Conservation (phyloP, 1,140 invertebrate species). For the Panagrolaimus sp. region DNA sequence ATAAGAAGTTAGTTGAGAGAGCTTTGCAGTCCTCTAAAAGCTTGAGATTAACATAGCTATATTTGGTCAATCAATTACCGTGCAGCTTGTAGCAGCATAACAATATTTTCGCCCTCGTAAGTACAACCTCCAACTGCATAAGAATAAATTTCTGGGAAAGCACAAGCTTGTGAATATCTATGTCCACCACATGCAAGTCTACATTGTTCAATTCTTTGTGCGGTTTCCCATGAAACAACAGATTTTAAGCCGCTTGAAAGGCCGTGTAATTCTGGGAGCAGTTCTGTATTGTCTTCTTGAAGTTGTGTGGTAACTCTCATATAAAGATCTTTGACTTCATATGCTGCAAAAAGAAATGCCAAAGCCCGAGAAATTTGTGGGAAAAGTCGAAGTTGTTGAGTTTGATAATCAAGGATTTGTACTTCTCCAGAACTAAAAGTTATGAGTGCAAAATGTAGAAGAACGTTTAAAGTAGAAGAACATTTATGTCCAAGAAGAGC, state of each 20-base stretch:
- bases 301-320: slow-evolving; percentile 50
- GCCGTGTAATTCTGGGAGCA: slow-evolving; percentile 71
- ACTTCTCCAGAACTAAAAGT: slow-evolving; percentile 71
- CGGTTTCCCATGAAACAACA: slow-evolving; percentile 66
- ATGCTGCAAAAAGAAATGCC: slow-evolving; percentile 70
- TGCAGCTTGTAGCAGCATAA: slow-evolving; percentile 79
- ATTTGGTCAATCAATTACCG: slow-evolving; percentile 73
- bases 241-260: slow-evolving; percentile 83
- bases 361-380: slow-evolving; percentile 73
- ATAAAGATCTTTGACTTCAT: slow-evolving; percentile 74
- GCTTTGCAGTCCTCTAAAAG: not conserved
- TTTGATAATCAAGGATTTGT: slow-evolving; percentile 83
- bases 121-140: slow-evolving; percentile 76
- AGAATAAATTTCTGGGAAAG: slow-evolving; percentile 74
- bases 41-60: slow-evolving; percentile 37
- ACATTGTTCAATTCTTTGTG: slow-evolving; percentile 60
- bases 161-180: slow-evolving; percentile 74
- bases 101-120: slow-evolving; percentile 89
- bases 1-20: not conserved
- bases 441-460: too few relatives aligned
- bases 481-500: too few relatives aligned
- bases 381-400: slow-evolving; percentile 84
- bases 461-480: too few relatives aligned
- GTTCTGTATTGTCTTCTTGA: slow-evolving; percentile 63
- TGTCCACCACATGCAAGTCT: slow-evolving; percentile 84